These are phyloP conservation scores for Catharus fuscescens DNA, from an alignment of 2,113 vertebrate genomes.

Conservation along the genomic window DNA sequence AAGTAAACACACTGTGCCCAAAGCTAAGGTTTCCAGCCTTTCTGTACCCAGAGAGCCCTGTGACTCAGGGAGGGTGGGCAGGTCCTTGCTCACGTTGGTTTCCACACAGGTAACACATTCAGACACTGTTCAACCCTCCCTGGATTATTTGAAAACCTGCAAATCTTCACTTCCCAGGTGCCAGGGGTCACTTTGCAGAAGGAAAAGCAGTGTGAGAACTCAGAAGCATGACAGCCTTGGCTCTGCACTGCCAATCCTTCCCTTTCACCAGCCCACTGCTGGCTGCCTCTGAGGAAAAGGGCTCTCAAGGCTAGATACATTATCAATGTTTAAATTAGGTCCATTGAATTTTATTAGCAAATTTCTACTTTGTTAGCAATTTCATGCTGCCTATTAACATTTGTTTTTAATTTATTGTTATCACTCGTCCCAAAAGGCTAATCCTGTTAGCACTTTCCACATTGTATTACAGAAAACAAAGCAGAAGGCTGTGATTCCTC, in stretches of 20 bases:
- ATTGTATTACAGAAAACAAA: slow-evolving; percentile 65
- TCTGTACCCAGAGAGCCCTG: accelerated
- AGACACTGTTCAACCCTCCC: background rate
- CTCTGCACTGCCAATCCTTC: accelerated
- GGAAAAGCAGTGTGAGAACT: background rate
- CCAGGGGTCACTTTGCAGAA: background rate
- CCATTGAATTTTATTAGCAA: slow-evolving; percentile 60
- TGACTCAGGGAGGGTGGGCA: accelerated
- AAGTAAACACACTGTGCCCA: background rate
- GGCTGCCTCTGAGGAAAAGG: background rate
- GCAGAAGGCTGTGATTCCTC: background rate
- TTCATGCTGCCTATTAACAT: slow-evolving; percentile 63
- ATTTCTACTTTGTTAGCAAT: slow-evolving; percentile 69
- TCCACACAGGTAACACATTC: background rate
- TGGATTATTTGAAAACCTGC: background rate
- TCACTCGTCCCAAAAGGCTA: slow-evolving; percentile 67
- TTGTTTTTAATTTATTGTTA: slow-evolving; percentile 69
- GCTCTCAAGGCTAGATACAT: background rate
- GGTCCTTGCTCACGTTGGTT: accelerated
- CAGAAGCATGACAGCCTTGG: background rate
- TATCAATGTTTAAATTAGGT: slow-evolving; percentile 26
- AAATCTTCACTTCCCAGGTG: background rate
- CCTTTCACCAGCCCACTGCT: background rate
- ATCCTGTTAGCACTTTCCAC: slow-evolving; percentile 59
- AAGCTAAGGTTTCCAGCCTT: background rate